Base-by-base conservation (phyloP, 2,113 vertebrate species). In the Cebus imitator region DNA sequence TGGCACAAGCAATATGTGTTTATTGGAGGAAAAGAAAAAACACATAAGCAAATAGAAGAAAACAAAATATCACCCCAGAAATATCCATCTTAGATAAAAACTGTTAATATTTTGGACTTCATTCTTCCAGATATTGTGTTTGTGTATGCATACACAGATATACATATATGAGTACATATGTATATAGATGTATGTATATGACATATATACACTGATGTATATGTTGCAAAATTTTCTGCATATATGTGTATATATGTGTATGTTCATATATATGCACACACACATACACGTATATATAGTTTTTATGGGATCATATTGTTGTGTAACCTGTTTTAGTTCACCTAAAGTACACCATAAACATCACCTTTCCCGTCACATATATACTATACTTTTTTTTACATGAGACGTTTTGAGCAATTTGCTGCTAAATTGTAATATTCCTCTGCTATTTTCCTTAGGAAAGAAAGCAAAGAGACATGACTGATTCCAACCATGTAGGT, bases 221-320 rank as follows among this genome's bases (percentile, higher is more conserved):
- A 52, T 4, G 16, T 43, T 70, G 30, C 14, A 11, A 52, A 30
- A 20, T 52, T 90, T 93, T 86, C 23, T 95, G 57, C 81, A 64
- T 5, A 55, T 20, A 76, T 32, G 20, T 75, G 14, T 37, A 25
- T 13, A 0, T 17, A 20, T 64, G 2, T 17, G 3, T 48, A 14
- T 57, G 35, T 1, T n/a, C 5, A 20, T 16, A 32, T 21, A 12
- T 2, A 75, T 7, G 68, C 6, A 48, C 8, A 52, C 0, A 35
- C 32, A 83, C 5, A 43, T 20, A 95, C 4, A 87, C 0, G 35
- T 18, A 43, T 14, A 35, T 7, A 48, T 18, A 84, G 27, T 66
- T 95, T 96, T 93, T 93, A 91, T 61, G 30, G 27, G 27, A 68
- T 75, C 55, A 94, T 30, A 48, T 13, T 87, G 37, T 27, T 70